A percentile compares a stretch with the other conserved stretches of the same genome.
Evolutionary conservation across 2,888 invertebrate genomes (phyloP).

Genomic region (Parnassius smintheus): DNA sequence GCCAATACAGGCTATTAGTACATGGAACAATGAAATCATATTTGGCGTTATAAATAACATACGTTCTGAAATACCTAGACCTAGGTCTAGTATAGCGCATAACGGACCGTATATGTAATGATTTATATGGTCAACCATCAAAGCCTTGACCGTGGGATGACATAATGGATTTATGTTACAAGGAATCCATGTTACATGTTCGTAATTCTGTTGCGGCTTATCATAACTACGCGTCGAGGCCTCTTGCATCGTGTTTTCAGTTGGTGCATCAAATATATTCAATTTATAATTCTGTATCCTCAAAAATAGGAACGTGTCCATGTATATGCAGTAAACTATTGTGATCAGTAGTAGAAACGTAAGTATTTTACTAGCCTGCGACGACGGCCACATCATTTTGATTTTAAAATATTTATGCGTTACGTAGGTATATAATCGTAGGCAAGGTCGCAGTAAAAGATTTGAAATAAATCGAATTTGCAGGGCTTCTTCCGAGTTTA

Average conservation of each 20-base stretch:
- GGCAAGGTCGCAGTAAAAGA: conserved; percentile 31
- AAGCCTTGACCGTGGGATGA: conserved; percentile 90
- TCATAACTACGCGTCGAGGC: conserved; percentile 49
- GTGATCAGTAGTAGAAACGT: conserved; percentile 79
- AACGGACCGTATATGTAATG: conserved; percentile 91
- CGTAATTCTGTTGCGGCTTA: conserved; percentile 56
- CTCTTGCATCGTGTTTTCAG: conserved; percentile 44
- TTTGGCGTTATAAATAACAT: conserved; percentile 88
- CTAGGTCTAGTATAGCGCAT: conserved; percentile 86
- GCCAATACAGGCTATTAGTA: conserved; percentile 87
- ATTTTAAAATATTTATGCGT: not conserved
- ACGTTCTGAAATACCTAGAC: conserved; percentile 83
- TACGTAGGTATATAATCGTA: conserved; percentile 16
- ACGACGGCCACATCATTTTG: conserved; percentile 86
- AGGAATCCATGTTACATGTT: conserved; percentile 82
- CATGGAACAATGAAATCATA: conserved; percentile 90
- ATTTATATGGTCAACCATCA: conserved; percentile 91
- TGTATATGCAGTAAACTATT: conserved; percentile 84
- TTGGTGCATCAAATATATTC: conserved; percentile 53
- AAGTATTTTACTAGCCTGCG: conserved; percentile 86
- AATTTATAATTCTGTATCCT: conserved; percentile 86
- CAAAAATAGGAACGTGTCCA: conserved; percentile 87
- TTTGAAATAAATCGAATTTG: conserved; percentile 24
- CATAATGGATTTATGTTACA: conserved; percentile 88
- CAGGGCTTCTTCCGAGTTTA: conserved; percentile 18